A percentile compares a stretch with the other conserved stretches of the same genome.
Conservation (phyloP, 2,888 invertebrate genomes). For the Gandaritis pyraliata region DNA sequence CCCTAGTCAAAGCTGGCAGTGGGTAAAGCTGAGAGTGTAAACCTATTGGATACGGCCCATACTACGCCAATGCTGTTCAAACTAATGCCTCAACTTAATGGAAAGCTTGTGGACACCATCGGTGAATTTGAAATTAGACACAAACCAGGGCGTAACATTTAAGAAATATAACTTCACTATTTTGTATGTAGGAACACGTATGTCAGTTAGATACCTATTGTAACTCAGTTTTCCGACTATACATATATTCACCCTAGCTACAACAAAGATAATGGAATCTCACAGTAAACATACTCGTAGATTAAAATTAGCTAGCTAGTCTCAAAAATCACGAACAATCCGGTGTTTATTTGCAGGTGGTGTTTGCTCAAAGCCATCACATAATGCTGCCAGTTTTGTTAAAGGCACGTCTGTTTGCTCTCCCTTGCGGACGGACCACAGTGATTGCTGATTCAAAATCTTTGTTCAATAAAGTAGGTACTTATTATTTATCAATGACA, state of each 20-base stretch:
- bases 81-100: constrained; percentile 43
- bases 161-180: neutral
- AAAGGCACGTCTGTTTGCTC: constrained; percentile 57
- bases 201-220: too few species aligned
- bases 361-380: constrained; percentile 55
- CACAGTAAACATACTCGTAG: constrained; percentile 28
- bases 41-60: constrained; percentile 29
- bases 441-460: constrained; percentile 46
- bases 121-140: constrained; percentile 19
- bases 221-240: too few species aligned
- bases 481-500: too few species aligned
- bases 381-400: constrained; percentile 55
- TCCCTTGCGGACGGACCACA: constrained; percentile 44
- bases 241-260: neutral
- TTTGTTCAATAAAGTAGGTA: constrained; percentile 19
- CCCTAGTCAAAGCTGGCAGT: constrained; percentile 17
- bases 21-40: constrained; percentile 27
- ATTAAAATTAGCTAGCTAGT: constrained; percentile 34
- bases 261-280: constrained; percentile 18
- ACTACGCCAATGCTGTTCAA: constrained; percentile 33
- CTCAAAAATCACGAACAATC: constrained; percentile 42
- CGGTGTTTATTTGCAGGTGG: constrained; percentile 53
- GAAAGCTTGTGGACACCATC: constrained; percentile 50
- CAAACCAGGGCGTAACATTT: constrained; percentile 1
- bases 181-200: too few species aligned